A percentile compares a stretch with the other conserved stretches of the same genome.
Conservation (phyloP, 2,888 invertebrate species). For the Apamea monoglypha region DNA sequence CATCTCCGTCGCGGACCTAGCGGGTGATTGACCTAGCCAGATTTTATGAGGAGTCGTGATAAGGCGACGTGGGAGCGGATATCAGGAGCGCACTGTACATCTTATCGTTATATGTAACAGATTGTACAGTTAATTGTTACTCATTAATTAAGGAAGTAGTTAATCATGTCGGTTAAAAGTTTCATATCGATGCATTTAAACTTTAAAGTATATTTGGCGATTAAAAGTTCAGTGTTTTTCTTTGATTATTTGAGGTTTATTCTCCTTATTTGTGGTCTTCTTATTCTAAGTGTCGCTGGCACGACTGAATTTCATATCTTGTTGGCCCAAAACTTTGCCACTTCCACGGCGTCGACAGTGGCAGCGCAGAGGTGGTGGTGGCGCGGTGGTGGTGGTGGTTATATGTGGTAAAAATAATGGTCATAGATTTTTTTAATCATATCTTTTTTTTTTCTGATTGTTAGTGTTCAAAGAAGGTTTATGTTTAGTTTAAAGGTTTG, state of each 20-base stretch:
- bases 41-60: slow-evolving; percentile 64
- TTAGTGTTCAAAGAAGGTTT: not conserved
- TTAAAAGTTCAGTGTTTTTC: not conserved
- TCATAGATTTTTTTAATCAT: not conserved
- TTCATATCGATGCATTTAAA: slow-evolving; percentile 7
- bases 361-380: too few species aligned
- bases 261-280: not conserved
- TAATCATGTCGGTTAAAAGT: slow-evolving; percentile 20
- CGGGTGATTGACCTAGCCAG: slow-evolving; percentile 48
- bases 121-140: slow-evolving; percentile 27
- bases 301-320: too few species aligned
- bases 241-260: not conserved
- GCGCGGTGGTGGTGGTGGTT: too few species aligned
- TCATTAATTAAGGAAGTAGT: slow-evolving; percentile 46
- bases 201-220: not conserved
- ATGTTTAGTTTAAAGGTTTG: not conserved
- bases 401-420: not conserved
- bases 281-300: too few species aligned
- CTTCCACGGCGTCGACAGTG: too few species aligned
- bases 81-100: slow-evolving; percentile 34
- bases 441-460: not conserved
- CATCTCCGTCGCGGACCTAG: slow-evolving; percentile 9
- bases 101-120: slow-evolving; percentile 43
- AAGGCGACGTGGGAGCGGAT: slow-evolving; percentile 66
- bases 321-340: too few species aligned